Conservation (phyloP, 1,140 invertebrate species). For the Hesperophylax magnus region DNA sequence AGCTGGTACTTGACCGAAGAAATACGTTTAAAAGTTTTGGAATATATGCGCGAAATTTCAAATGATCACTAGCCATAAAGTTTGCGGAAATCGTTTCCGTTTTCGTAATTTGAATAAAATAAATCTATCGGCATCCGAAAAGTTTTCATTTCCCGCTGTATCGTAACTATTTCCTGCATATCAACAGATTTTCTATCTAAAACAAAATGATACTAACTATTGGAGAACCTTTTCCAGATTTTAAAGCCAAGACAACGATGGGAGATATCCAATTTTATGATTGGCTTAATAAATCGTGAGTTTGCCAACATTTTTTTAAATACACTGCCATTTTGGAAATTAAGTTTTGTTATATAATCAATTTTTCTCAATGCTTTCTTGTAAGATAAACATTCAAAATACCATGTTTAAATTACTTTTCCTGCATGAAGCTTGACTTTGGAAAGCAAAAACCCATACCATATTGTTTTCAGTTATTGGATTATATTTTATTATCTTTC, state of each 20-base stretch:
- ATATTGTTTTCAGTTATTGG: no score
- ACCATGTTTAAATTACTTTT: no score
- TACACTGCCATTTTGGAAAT: not conserved
- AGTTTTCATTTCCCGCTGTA: not conserved
- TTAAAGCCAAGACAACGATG: not conserved
- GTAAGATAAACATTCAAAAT: not conserved
- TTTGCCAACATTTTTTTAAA: not conserved
- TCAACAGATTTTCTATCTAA: not conserved
- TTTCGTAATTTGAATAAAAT: constrained; percentile 14
- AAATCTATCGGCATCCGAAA: not conserved
- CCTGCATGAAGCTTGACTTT: no score
- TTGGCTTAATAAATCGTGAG: constrained; percentile 33
- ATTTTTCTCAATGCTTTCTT: no score
- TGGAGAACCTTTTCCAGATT: constrained; percentile 16
- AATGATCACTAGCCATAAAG: not conserved
- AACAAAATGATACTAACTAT: constrained; percentile 5
- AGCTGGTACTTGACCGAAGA: no score
- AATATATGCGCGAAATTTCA: not conserved
- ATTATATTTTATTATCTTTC: no score
- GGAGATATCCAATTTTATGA: constrained; percentile 22
- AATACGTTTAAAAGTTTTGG: not conserved
- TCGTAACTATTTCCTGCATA: not conserved
- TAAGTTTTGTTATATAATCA: not conserved
- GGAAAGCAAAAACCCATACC: no score
- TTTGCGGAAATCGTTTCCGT: not conserved